Evolutionary conservation across 1,140 invertebrate species (phyloP), one percentile per base, ranked within the genome.

Genomic region (Calliopsis andreniformis): DNA sequence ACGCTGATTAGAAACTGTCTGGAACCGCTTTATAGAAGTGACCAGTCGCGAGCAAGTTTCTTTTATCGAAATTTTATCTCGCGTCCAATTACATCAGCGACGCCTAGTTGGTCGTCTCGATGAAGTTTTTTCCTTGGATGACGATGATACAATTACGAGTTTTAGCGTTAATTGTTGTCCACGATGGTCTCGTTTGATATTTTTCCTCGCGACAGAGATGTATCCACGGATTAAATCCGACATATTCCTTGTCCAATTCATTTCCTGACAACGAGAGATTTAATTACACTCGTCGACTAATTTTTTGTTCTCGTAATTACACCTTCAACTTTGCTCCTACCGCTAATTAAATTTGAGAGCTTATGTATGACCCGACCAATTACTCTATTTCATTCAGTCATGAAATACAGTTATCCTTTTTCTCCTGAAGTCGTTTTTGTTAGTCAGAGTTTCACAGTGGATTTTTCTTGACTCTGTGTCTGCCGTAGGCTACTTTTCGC

Each of bases 301-400:
- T 69, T 32, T 53, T 35, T 70, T 61, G 68, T 61, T 30, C 12
- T 8, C 18, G 23, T 69, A 70, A 70, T 47, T 70, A 28, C 30
- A 47, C 53, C 5, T 10, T 70, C n/a, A 25, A 59, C n/a, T 56
- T 23, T 2, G 16, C 20, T n/a, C 16, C 23, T 4, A 0, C 1
- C 35, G 49, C 55, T 55, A 67, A 67, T 55, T 67, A 67, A 39
- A 67, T 23, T 43, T 16, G 30, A 43, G 8, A 30, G 66, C 0
- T 59, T 47, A 59, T 47, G 47, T 20, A 28, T 7, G 43, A 59
- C 28, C 28, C 18, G 35, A 3, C 3, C 3, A 3, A 39, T 5
- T 39, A 10, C 35, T 39, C 35, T 10, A 3, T 39, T 39, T 10
- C 4, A 39, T 5, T 39, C 35, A 10, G 10, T 39, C 35, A 10